These are phyloP conservation scores for Ibidorhyncha struthersii DNA, from an alignment of 2,113 vertebrate genomes.

Conservation along the genomic window DNA sequence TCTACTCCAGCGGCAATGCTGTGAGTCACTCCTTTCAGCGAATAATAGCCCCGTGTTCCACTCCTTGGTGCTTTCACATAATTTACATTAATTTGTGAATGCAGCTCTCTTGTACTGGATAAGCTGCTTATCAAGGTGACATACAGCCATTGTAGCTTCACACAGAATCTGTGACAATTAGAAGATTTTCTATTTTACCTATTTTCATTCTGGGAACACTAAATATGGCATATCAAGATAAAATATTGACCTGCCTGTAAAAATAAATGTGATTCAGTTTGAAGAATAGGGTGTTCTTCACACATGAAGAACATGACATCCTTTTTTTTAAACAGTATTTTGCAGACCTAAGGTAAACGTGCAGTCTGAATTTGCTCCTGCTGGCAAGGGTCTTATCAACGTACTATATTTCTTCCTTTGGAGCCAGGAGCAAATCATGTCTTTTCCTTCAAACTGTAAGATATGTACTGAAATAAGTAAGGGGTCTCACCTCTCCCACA, in stretches of 20 bases:
- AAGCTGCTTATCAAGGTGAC: constrained; percentile 60
- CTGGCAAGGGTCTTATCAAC: background rate
- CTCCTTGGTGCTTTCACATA: constrained; percentile 7
- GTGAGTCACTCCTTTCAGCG: constrained; percentile 28
- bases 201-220: background rate
- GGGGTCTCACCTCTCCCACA: background rate
- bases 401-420: background rate
- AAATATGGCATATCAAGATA: constrained; percentile 44
- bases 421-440: background rate
- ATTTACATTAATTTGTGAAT: constrained; percentile 61
- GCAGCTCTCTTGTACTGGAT: constrained; percentile 16
- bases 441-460: background rate
- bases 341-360: background rate
- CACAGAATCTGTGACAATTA: constrained; percentile 28
- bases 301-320: background rate
- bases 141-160: background rate
- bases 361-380: background rate
- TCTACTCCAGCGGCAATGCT: background rate
- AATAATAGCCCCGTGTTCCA: constrained; percentile 40
- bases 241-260: constrained; percentile 49
- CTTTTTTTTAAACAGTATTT: background rate
- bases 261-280: constrained; percentile 28
- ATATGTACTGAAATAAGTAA: background rate
- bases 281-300: constrained; percentile 13
- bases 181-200: constrained; percentile 40